phyloP scores from a whole-genome alignment of 2,113 vertebrate genomes.

The Fulmarus glacialis region DNA sequence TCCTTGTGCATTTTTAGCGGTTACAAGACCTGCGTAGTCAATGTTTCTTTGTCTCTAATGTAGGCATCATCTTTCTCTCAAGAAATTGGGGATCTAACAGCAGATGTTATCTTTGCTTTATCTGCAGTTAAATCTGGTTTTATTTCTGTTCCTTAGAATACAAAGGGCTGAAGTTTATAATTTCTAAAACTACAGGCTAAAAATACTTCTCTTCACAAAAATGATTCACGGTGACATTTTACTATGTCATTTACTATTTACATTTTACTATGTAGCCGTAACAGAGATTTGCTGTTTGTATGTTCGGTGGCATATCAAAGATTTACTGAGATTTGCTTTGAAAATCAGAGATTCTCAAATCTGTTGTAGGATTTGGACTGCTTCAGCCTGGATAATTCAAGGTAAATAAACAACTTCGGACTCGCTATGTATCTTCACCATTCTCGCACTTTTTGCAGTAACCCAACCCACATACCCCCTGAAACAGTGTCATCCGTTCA shows the following conservation, averaged over 20 bases:
- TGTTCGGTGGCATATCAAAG: not conserved
- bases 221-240: not conserved
- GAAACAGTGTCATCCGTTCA: not conserved
- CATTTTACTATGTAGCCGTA: not conserved
- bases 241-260: slow-evolving; percentile 10
- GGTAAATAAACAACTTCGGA: not conserved
- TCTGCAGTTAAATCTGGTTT: slow-evolving; percentile 9
- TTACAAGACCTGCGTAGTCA: not conserved
- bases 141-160: slow-evolving; percentile 25
- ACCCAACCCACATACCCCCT: accelerated
- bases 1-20: not conserved
- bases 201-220: slow-evolving; percentile 32
- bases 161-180: not conserved
- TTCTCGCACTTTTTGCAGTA: not conserved
- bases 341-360: not conserved
- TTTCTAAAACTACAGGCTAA: not conserved
- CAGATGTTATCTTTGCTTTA: slow-evolving; percentile 30
- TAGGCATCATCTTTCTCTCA: slow-evolving; percentile 3
- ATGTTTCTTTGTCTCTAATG: not conserved
- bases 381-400: not conserved
- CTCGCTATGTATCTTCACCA: not conserved
- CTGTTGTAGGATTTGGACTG: not conserved
- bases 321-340: not conserved
- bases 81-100: slow-evolving; percentile 13
- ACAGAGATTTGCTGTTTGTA: not conserved